Evolutionary conservation across 2,888 invertebrate species (phyloP).

Genomic region (Yponomeuta cagnagella): DNA sequence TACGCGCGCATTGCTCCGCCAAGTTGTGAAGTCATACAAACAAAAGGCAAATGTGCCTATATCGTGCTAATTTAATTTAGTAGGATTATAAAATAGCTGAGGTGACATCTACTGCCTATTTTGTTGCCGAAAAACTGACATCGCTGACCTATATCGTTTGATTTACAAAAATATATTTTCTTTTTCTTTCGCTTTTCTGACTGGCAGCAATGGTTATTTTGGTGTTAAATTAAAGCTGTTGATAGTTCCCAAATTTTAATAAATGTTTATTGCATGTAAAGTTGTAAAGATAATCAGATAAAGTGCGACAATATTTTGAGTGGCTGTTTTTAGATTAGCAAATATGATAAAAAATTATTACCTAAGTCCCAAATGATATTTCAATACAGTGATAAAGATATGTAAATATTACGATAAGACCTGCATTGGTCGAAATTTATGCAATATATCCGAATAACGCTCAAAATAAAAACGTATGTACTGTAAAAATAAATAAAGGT

Average conservation of each 20-base stretch:
- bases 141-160: slow-evolving; percentile 36
- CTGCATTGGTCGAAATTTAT: too few relatives aligned
- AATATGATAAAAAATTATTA: neutral
- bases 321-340: neutral
- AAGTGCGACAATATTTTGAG: neutral
- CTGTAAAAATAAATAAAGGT: neutral
- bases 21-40: neutral
- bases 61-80: neutral
- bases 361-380: too few relatives aligned
- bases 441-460: neutral
- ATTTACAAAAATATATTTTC: neutral
- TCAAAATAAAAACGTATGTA: neutral
- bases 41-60: neutral
- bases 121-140: slow-evolving; percentile 44
- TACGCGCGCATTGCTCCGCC: neutral
- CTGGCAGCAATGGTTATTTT: neutral
- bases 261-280: neutral
- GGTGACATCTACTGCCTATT: slow-evolving; percentile 34
- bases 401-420: too few relatives aligned
- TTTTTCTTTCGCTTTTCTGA: neutral
- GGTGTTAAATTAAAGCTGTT: neutral
- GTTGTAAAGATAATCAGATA: neutral
- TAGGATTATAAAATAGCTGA: slow-evolving; percentile 28
- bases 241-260: neutral
- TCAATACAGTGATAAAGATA: too few relatives aligned